phyloP scores from a whole-genome alignment of 2,888 invertebrate genomes.

The Gordius sp. region DNA sequence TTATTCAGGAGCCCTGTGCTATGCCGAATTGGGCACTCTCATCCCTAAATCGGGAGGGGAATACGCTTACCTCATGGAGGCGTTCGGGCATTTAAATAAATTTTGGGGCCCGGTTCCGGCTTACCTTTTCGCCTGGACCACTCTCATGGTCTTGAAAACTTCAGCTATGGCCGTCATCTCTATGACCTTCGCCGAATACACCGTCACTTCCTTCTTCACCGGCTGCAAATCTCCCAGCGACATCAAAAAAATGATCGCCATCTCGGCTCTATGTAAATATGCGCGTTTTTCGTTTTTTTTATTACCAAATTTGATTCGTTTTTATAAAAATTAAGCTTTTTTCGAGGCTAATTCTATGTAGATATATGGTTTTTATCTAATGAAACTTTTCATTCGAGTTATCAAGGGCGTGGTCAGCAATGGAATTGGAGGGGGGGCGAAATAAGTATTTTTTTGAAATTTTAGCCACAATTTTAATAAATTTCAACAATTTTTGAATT shows the following conservation, averaged over 20 bases:
- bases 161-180: slow-evolving; percentile 28
- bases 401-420: no score
- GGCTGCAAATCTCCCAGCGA: background rate
- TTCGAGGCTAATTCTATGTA: no score
- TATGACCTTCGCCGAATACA: slow-evolving; percentile 28
- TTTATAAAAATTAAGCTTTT: no score
- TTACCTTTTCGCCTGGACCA: slow-evolving; percentile 26
- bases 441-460: no score
- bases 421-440: no score
- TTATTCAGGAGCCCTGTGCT: slow-evolving; percentile 28
- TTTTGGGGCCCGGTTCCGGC: slow-evolving; percentile 20
- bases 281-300: no score
- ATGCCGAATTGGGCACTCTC: slow-evolving; percentile 27
- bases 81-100: slow-evolving; percentile 19
- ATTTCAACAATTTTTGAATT: no score
- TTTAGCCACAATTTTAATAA: no score
- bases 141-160: slow-evolving; percentile 24
- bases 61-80: slow-evolving; percentile 25
- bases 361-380: no score
- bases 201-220: slow-evolving; percentile 22
- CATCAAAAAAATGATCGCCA: background rate
- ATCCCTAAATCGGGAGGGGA: slow-evolving; percentile 27
- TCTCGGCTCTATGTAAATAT: slow-evolving; percentile 7
- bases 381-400: no score
- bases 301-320: no score